Conservation (phyloP, 2,113 vertebrate genomes). For the Platichthys stellatus region DNA sequence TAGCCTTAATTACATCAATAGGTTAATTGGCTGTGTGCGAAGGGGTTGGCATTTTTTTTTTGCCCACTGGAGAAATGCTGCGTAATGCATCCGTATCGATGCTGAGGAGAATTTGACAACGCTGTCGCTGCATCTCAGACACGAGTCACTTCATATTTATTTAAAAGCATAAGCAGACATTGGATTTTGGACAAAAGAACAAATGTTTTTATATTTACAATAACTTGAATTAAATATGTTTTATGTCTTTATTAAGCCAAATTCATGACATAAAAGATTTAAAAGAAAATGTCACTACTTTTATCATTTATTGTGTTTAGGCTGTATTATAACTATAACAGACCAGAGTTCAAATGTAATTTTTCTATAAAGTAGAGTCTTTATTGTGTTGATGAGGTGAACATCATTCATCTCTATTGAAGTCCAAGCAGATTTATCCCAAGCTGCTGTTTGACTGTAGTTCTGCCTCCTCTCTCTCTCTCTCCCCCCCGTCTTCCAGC, state of each 20-base stretch:
- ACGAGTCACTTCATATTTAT: conserved; percentile 15
- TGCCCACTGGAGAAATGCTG: conserved; percentile 53
- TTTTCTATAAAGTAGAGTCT: background rate
- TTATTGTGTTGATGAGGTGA: background rate
- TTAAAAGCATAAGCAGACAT: background rate
- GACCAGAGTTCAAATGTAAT: too few species aligned
- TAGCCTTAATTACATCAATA: conserved; percentile 81
- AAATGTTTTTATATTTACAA: too few species aligned
- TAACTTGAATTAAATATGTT: too few species aligned
- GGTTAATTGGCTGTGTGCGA: conserved; percentile 74
- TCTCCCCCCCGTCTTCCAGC: conserved; percentile 17
- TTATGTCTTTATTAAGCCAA: too few species aligned
- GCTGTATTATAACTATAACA: too few species aligned
- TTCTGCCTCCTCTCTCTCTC: background rate
- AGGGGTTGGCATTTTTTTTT: conserved; percentile 47
- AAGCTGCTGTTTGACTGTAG: conserved; percentile 9
- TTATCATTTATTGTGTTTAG: too few species aligned
- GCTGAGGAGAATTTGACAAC: conserved; percentile 48
- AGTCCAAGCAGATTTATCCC: background rate
- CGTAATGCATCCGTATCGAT: conserved; percentile 50
- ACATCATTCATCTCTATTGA: background rate
- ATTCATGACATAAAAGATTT: too few species aligned
- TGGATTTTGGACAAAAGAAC: too few species aligned
- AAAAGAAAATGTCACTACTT: too few species aligned
- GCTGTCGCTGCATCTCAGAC: conserved; percentile 17